These are phyloP conservation scores for Tamandua tetradactyla DNA, from an alignment of 2,797 vertebrate genomes.

Conservation along the genomic window DNA sequence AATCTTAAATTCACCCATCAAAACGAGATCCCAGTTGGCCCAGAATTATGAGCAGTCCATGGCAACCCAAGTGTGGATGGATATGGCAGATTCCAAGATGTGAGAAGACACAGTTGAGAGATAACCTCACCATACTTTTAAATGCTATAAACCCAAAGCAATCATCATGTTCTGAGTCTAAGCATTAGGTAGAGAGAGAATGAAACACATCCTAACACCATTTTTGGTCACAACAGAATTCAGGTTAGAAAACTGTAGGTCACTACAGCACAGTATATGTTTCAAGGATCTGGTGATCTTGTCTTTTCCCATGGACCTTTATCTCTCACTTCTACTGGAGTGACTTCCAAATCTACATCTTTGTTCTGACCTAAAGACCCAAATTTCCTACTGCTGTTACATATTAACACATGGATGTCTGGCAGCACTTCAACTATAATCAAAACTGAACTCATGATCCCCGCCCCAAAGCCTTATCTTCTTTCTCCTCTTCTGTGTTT, in stretches of 20 bases:
- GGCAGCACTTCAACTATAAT: neutral
- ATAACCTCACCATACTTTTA: neutral
- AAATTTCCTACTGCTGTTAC: neutral
- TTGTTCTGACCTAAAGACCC: neutral
- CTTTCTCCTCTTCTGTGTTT: neutral
- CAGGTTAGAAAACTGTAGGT: neutral
- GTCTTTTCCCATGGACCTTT: neutral
- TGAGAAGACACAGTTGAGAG: neutral
- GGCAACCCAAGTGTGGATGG: neutral
- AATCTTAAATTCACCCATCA: conserved; percentile 32
- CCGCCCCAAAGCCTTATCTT: neutral
- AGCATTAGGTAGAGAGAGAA: neutral
- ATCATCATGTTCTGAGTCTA: neutral
- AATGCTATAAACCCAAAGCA: neutral
- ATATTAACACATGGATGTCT: neutral
- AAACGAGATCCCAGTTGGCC: neutral
- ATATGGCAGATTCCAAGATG: neutral
- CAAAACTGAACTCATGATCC: neutral
- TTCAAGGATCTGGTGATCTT: neutral
- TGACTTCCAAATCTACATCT: neutral
- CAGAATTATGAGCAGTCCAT: neutral
- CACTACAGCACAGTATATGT: neutral
- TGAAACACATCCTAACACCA: neutral
- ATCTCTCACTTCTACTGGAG: neutral
- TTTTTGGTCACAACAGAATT: neutral